Percentiles rank a stretch among this genome's conserved stretches.
Evolutionary conservation across 2,797 vertebrate species (phyloP).

Genomic region (Ambastaia sidthimunki): DNA sequence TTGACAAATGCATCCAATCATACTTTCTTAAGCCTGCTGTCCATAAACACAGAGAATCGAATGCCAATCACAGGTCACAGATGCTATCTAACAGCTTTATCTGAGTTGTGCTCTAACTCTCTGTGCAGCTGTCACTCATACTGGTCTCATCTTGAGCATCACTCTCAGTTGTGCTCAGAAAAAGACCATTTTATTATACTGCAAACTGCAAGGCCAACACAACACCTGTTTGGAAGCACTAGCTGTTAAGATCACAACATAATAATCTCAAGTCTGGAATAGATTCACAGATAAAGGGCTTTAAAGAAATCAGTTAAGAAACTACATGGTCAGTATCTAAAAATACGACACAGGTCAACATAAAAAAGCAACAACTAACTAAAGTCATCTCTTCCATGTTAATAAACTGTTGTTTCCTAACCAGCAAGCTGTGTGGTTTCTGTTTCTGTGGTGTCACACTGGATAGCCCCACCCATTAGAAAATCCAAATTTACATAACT

Average conservation of each 20-base stretch:
- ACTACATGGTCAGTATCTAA: too few relatives aligned
- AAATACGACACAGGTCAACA: too few relatives aligned
- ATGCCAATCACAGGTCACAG: conserved; percentile 34
- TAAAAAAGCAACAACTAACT: too few relatives aligned
- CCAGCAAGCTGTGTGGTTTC: neutral
- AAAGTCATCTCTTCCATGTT: too few relatives aligned
- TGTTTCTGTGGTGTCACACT: neutral
- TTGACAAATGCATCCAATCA: conserved; percentile 59
- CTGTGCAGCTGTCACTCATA: conserved; percentile 26
- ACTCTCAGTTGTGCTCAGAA: neutral
- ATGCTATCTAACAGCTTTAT: conserved; percentile 42
- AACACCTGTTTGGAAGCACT: neutral
- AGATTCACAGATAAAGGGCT: too few relatives aligned
- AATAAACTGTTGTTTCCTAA: neutral
- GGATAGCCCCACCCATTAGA: neutral
- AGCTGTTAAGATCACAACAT: conserved; percentile 46
- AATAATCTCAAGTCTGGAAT: too few relatives aligned
- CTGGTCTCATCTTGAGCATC: conserved; percentile 3
- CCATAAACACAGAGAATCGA: conserved; percentile 54
- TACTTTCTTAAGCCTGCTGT: conserved; percentile 53
- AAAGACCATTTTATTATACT: neutral
- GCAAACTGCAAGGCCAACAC: neutral
- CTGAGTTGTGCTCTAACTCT: conserved; percentile 25
- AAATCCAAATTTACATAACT: too few relatives aligned
- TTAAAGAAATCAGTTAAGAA: too few relatives aligned